A percentile compares a stretch with the other conserved stretches of the same genome.
phyloP scores from a whole-genome alignment of 2,113 vertebrate species.

The Lophotis ruficrista region DNA sequence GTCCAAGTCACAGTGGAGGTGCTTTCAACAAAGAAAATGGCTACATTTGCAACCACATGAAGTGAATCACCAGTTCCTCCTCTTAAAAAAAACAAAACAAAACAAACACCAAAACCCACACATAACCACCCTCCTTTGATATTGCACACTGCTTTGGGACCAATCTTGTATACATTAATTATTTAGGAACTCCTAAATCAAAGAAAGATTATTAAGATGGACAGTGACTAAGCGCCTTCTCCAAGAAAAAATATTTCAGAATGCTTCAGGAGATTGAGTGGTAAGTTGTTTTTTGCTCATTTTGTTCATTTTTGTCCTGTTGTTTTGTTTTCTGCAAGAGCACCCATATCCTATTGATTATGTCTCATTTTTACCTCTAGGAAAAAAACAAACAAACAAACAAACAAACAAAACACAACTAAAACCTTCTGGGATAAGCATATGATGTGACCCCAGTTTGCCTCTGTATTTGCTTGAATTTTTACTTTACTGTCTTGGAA shows the following conservation, averaged over 20 bases:
- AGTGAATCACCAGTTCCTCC: neutral
- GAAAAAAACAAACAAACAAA: neutral
- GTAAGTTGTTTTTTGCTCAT: neutral
- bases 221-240: neutral
- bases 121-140: neutral
- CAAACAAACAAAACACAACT: too few relatives aligned
- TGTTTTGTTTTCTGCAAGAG: neutral
- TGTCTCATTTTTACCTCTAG: neutral
- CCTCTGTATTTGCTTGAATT: conserved; percentile 3
- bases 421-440: neutral
- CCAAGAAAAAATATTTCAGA: conserved; percentile 8
- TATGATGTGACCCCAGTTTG: neutral
- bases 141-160: neutral
- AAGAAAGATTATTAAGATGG: neutral
- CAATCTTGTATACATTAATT: neutral
- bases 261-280: neutral
- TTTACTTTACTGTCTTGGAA: conserved; percentile 53
- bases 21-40: conserved; percentile 12
- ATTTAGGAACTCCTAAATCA: conserved; percentile 14
- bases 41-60: neutral
- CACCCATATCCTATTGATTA: neutral
- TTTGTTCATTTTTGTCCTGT: neutral
- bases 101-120: neutral
- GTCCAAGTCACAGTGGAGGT: neutral
- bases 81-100: neutral